A percentile compares a stretch with the other conserved stretches of the same genome.
Conservation (phyloP, 2,797 vertebrate genomes). For the Microctenopoma lineatum region DNA sequence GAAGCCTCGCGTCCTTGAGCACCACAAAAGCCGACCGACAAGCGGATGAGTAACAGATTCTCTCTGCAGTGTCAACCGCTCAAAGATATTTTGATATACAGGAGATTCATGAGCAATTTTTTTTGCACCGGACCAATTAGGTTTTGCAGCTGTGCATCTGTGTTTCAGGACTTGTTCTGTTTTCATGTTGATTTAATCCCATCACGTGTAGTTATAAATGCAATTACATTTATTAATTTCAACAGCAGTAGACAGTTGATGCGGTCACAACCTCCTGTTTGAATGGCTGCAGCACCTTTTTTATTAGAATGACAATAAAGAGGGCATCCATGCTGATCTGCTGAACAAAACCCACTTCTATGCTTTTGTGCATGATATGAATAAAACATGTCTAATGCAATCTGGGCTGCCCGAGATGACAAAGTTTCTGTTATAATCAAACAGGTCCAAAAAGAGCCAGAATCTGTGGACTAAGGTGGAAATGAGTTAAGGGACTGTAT, state of each 20-base stretch:
- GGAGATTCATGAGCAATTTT: constrained; percentile 41
- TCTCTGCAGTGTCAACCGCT: constrained; percentile 30
- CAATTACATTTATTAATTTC: constrained; percentile 59
- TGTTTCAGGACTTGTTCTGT: constrained; percentile 31
- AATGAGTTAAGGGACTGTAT: not conserved
- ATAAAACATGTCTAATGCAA: constrained; percentile 46
- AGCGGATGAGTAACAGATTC: constrained; percentile 41
- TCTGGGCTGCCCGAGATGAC: constrained; percentile 25
- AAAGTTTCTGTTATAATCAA: constrained; percentile 24
- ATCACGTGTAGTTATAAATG: constrained; percentile 57
- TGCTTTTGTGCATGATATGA: constrained; percentile 33
- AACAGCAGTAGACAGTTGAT: constrained; percentile 43
- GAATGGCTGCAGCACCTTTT: constrained; percentile 24
- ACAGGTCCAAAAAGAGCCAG: not conserved
- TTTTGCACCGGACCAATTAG: constrained; percentile 54
- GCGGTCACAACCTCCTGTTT: constrained; percentile 50
- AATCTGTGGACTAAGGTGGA: too few species aligned
- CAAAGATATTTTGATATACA: constrained; percentile 55
- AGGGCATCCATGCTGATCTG: constrained; percentile 20
- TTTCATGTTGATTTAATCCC: constrained; percentile 58
- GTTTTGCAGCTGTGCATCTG: constrained; percentile 13
- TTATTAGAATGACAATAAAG: constrained; percentile 56
- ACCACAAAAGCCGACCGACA: constrained; percentile 35
- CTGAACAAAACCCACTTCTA: constrained; percentile 36
- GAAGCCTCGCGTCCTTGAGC: constrained; percentile 41